These are phyloP conservation scores for Habrosyne pyritoides DNA, from an alignment of 2,888 invertebrate species.

Conservation along the genomic window DNA sequence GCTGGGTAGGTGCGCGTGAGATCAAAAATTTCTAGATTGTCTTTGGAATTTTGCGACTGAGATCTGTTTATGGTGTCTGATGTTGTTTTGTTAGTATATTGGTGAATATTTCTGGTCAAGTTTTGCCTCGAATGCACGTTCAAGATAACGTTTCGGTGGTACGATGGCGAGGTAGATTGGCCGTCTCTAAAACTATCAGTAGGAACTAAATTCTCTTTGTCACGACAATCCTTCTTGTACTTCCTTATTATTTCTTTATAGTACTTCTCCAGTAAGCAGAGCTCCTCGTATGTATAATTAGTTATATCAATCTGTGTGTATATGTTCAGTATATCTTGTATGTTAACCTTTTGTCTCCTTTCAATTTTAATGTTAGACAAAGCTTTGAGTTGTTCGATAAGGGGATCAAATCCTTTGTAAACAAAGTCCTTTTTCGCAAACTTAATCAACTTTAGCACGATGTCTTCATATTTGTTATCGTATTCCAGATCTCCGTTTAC, in stretches of 20 bases:
- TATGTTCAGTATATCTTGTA: constrained; percentile 70
- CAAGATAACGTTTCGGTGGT: constrained; percentile 55
- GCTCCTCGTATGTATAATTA: constrained; percentile 73
- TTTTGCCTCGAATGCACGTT: constrained; percentile 56
- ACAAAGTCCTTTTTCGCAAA: constrained; percentile 77
- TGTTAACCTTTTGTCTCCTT: constrained; percentile 61
- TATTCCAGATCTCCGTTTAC: constrained; percentile 70
- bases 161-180: constrained; percentile 42
- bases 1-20: constrained; percentile 69
- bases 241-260: constrained; percentile 75
- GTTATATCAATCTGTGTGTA: constrained; percentile 72
- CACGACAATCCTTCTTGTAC: constrained; percentile 53
- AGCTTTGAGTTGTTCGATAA: constrained; percentile 70
- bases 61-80: constrained; percentile 46
- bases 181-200: constrained; percentile 27
- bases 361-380: constrained; percentile 67
- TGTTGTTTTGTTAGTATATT: constrained; percentile 41
- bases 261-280: constrained; percentile 73
- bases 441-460: constrained; percentile 72
- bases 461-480: constrained; percentile 75
- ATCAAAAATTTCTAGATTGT: constrained; percentile 66
- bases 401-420: constrained; percentile 78
- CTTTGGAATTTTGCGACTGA: constrained; percentile 43
- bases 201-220: constrained; percentile 58
- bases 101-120: constrained; percentile 50